phyloP scores from a whole-genome alignment of 2,113 vertebrate genomes.

The Ochotona princeps region DNA sequence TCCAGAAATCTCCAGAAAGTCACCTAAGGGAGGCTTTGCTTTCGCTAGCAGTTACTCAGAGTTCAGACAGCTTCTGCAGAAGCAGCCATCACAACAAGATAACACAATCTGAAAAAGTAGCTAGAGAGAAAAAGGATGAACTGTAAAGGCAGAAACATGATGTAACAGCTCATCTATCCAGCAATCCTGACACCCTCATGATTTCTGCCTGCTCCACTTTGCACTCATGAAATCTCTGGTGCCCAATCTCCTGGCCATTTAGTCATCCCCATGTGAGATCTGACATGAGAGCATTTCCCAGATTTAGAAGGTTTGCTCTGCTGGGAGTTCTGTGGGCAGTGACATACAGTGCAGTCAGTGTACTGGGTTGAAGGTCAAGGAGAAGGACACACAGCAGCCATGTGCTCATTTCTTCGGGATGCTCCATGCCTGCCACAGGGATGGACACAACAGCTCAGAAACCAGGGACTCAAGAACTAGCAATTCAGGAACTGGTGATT shows the following conservation, averaged over 20 bases:
- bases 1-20: conserved; percentile 36
- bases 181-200: conserved; percentile 43
- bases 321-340: conserved; percentile 1
- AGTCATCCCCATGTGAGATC: conserved; percentile 41
- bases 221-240: conserved; percentile 29
- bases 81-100: conserved; percentile 42
- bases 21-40: not conserved
- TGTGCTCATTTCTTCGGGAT: not conserved
- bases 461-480: not conserved
- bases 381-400: not conserved
- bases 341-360: not conserved
- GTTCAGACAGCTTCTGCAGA: conserved; percentile 20
- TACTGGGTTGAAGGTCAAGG: not conserved
- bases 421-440: not conserved
- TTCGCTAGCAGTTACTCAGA: conserved; percentile 36
- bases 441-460: not conserved
- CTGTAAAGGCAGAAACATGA: conserved; percentile 50
- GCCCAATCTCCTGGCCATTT: not conserved
- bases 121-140: conserved; percentile 32
- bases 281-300: conserved; percentile 31
- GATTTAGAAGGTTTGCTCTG: not conserved
- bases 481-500: not conserved
- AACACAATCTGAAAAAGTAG: conserved; percentile 30
- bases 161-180: conserved; percentile 27
- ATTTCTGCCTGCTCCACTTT: conserved; percentile 41